Base-by-base conservation (phyloP, 2,888 invertebrate genomes). In the Ornithoptera alexandrae region DNA sequence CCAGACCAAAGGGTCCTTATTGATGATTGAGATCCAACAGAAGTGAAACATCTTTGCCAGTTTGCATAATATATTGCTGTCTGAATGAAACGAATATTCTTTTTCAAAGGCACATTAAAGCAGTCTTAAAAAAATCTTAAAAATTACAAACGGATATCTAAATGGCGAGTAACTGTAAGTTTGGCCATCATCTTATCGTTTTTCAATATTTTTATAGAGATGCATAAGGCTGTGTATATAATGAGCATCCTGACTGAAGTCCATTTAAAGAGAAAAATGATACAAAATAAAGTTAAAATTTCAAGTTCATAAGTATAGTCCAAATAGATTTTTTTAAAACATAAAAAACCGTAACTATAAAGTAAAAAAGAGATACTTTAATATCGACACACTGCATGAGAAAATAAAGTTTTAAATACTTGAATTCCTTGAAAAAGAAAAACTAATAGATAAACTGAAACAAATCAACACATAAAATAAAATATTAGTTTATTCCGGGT, bases 201-300 rank as follows among this genome's bases (percentile, higher is more conserved):
- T 56, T 50, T 30, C 7, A 65, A 57, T 50, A 65, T 42, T 24
- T 57, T 42, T 24, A 50, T 7, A 67, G 61, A 57, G 77, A 78
- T 79, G 77, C 85, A 80, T 76, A 77, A 77, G 81, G 84, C 84
- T 85, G 83, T 84, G 76, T 75, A 83, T 88, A 90, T 88, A 90
- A 91, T 90, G 90, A 91, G 90, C 86, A 90, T 88, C 86, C 88
- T 88, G 89, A 88, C 77, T 72, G 81, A 57, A 39, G 3, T 67
- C 42, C 36, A 63, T 15, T 59, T 46, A 62, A 56, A 53, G 39
- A 70, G 18, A 58, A 0, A 62, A 67, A 69, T 71, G 72, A 67
- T 63, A 61, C 62, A 62, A 72, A 68, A 63, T 73, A 71, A 75
- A 74, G 70, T 72, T 72, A 73, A 71, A 53, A 62, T 73, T 76